Percentiles rank a stretch among this genome's conserved stretches.
Conservation (phyloP, 2,797 vertebrate species). For the Moxostoma hubbsi region DNA sequence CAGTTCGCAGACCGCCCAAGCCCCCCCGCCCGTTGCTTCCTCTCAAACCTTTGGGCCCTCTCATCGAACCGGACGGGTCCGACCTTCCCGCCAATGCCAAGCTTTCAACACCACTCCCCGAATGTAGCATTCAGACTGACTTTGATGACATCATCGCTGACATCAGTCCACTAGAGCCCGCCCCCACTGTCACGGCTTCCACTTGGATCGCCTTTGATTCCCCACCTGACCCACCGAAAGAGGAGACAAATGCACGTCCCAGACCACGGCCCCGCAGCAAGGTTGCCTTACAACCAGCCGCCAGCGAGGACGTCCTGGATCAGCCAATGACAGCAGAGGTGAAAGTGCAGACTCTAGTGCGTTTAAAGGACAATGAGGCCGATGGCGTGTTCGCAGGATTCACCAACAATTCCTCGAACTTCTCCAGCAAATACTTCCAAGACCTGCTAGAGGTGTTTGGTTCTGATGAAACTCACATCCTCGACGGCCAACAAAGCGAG, state of each 20-base stretch:
- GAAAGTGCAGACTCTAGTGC: slow-evolving; percentile 81
- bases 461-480: slow-evolving; percentile 68
- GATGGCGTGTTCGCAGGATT: slow-evolving; percentile 33
- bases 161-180: slow-evolving; percentile 20
- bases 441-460: slow-evolving; percentile 79
- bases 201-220: slow-evolving; percentile 42
- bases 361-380: slow-evolving; percentile 71
- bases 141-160: slow-evolving; percentile 35
- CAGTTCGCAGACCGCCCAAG: slow-evolving; percentile 78
- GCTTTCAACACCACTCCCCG: not conserved
- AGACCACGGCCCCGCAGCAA: slow-evolving; percentile 90
- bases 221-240: slow-evolving; percentile 65
- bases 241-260: slow-evolving; percentile 69
- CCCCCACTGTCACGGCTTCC: not conserved
- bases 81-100: not conserved
- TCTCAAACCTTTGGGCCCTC: not conserved
- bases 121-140: slow-evolving; percentile 54
- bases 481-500: slow-evolving; percentile 57
- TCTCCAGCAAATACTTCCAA: slow-evolving; percentile 72
- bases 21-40: slow-evolving; percentile 77
- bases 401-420: slow-evolving; percentile 35
- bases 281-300: slow-evolving; percentile 72
- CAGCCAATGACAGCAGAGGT: slow-evolving; percentile 64
- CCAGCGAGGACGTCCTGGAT: slow-evolving; percentile 74
- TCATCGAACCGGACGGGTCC: slow-evolving; percentile 11